phyloP scores from a whole-genome alignment of 2,888 invertebrate genomes.

The Crematogaster levior region DNA sequence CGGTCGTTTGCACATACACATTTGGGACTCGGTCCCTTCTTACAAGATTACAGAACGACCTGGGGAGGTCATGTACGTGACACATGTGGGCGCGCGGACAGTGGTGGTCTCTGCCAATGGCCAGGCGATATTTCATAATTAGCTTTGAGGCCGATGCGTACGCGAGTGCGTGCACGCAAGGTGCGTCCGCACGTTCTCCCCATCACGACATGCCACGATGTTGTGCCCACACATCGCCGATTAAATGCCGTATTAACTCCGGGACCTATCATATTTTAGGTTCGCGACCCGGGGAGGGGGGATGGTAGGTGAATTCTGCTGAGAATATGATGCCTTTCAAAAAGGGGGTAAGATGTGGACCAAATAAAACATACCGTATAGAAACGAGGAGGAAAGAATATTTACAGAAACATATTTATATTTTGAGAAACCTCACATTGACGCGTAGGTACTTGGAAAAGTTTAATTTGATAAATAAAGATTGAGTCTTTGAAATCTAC shows the following conservation, averaged over 20 bases:
- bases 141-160: conserved; percentile 77
- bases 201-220: conserved; percentile 77
- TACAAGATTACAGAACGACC: conserved; percentile 51
- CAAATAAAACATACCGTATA: conserved; percentile 68
- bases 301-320: conserved; percentile 57
- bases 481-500: not conserved
- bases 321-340: conserved; percentile 64
- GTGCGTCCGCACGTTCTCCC: conserved; percentile 60
- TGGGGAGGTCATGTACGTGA: conserved; percentile 68
- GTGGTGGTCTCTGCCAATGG: conserved; percentile 77
- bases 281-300: conserved; percentile 23
- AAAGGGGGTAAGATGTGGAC: conserved; percentile 73
- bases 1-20: conserved; percentile 51
- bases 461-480: not conserved
- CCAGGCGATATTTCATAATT: conserved; percentile 83
- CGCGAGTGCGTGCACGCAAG: conserved; percentile 58
- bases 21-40: conserved; percentile 20
- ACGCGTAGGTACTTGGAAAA: not conserved
- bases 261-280: conserved; percentile 78
- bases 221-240: conserved; percentile 81
- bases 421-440: not conserved
- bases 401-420: conserved; percentile 9
- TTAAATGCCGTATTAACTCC: conserved; percentile 82
- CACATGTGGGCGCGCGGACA: conserved; percentile 64
- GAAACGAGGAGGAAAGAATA: conserved; percentile 2